Conservation (phyloP, 2,113 vertebrate species). For the Dasypus novemcinctus region DNA sequence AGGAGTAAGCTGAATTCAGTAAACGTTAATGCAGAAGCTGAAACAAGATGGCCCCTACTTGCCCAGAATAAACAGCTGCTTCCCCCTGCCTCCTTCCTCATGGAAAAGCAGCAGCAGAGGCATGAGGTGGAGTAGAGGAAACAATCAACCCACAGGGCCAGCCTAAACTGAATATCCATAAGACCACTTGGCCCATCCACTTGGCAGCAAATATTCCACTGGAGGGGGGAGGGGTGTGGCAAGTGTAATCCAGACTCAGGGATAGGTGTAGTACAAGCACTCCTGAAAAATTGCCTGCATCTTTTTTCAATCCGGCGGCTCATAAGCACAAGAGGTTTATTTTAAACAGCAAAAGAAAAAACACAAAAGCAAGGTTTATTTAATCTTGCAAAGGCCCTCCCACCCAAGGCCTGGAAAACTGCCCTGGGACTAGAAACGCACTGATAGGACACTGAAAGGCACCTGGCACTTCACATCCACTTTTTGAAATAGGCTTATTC, state of each 20-base stretch:
- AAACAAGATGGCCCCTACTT: neutral
- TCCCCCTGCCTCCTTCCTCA: neutral
- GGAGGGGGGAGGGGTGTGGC: neutral
- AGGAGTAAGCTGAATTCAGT: rapidly evolving
- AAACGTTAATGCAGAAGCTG: neutral
- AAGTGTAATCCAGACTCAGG: neutral
- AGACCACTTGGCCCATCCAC: too few relatives aligned
- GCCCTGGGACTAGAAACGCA: neutral
- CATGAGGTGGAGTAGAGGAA: neutral
- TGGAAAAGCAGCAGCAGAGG: too few relatives aligned
- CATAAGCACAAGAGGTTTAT: neutral
- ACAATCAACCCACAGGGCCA: neutral
- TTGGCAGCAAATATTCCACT: neutral
- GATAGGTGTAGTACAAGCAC: neutral
- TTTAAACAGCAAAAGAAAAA: neutral
- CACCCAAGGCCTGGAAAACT: neutral
- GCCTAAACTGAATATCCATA: too few relatives aligned
- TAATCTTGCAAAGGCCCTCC: neutral
- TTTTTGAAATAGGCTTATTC: neutral
- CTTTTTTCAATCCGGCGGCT: neutral
- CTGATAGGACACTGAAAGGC: neutral
- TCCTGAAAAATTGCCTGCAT: neutral
- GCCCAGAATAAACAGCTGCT: neutral
- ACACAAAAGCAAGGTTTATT: neutral
- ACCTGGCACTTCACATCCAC: too few relatives aligned